Base-by-base conservation (phyloP, 2,797 vertebrate genomes). In the Spondyliosoma cantharus region DNA sequence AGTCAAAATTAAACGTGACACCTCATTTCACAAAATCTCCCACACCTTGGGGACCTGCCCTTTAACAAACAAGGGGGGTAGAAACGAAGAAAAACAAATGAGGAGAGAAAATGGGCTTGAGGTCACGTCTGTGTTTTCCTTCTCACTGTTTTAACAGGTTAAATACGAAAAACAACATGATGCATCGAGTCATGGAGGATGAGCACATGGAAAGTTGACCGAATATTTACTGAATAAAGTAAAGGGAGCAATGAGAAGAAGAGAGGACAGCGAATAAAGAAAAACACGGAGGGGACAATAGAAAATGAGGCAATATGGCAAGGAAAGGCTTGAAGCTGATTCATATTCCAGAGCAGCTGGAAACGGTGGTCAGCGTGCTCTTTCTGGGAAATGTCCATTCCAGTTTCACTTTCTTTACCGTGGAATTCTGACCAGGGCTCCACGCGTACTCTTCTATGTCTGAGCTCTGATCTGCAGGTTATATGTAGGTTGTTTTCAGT, bases 111-210 rank as follows among this genome's bases (percentile, higher is more conserved):
- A 66, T 14, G 52, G 17, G 29, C 16, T 37, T 71, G 56, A 71
- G 17, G 24, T 80, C 54, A 72, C 54, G 62, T 75, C 79, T 76
- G 37, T 75, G 6, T 74, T 76, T 68, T 56, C 45, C 22, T 64
- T 54, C 20, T 2, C 15, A 22, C 8, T 46, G 20, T 50, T 81
- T 85, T 59, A 62, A 76, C 77, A 49, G 24, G 62, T 72, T 42
- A 61, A 79, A 48, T 24, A 24, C 70, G 37, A 14, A 80, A 71
- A 87, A 82, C 58, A 56, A 25, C 24, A n/a, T 25, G 52, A 80
- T 68, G 27, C 19, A 49, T 54, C 2, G 8, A 66, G 70, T 67
- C 72, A 58, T 37, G 16, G 7, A 25, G 22, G 32, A 45, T 22
- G 59, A 24, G 71, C 59, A n/a, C 0, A 3, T 59, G 52, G 17